Percentiles rank a stretch among this genome's conserved stretches.
Conservation (phyloP, 1,140 invertebrate genomes). For the Brachionus paranguensis region DNA sequence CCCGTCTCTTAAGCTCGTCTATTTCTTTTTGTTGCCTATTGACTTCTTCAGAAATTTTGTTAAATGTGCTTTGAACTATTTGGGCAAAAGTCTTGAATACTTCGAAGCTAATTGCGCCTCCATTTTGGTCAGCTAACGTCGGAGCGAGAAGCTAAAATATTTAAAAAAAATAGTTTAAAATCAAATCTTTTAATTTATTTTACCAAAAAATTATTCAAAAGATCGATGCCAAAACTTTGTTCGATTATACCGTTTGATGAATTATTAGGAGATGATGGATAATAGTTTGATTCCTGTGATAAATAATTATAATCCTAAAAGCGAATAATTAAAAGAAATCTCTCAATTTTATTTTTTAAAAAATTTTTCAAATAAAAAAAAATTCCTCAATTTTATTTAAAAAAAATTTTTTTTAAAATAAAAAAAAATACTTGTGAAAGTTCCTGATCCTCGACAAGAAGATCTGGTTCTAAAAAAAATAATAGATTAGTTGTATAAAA, state of each 20-base stretch:
- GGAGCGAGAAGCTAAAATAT: not conserved
- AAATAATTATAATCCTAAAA: not conserved
- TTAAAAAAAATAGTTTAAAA: not conserved
- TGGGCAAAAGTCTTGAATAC: not conserved
- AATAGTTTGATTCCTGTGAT: not conserved
- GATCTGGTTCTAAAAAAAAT: not conserved
- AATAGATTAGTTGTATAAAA: too few relatives aligned
- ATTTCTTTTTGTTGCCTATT: not conserved
- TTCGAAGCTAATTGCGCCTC: not conserved
- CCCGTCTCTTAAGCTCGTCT: not conserved
- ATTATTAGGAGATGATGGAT: not conserved
- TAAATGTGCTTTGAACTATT: not conserved
- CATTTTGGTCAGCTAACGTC: not conserved
- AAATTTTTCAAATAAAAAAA: not conserved
- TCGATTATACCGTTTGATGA: not conserved
- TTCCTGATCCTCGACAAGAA: not conserved
- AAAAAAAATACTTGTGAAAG: not conserved
- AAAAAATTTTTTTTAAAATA: not conserved
- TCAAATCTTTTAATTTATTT: not conserved
- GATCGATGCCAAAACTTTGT: not conserved
- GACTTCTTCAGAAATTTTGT: not conserved
- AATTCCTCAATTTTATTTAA: not conserved
- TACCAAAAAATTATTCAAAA: not conserved
- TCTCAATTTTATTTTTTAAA: not conserved
- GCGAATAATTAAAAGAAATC: not conserved